Conservation (phyloP, 1,140 invertebrate genomes). For the Anadara kagoshimensis region DNA sequence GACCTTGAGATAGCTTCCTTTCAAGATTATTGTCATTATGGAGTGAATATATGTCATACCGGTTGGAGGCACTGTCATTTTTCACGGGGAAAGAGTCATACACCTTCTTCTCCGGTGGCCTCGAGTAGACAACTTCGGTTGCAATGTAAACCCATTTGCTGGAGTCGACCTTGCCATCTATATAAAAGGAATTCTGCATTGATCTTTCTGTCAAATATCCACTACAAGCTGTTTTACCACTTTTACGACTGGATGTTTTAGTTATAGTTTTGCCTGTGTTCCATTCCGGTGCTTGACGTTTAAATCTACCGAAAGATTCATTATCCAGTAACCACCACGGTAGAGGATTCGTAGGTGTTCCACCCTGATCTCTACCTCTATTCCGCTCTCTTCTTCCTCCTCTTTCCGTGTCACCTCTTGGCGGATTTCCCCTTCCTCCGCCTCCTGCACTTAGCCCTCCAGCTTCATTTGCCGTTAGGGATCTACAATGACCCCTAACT, state of each 20-base stretch:
- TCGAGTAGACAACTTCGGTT: conserved; percentile 49
- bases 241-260: no score
- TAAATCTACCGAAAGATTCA: no score
- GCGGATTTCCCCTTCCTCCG: no score
- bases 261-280: no score
- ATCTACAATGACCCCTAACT: no score
- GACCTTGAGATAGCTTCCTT: conserved; percentile 6
- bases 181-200: conserved; percentile 47
- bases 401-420: no score
- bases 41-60: conserved; percentile 46
- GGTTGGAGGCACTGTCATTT: conserved; percentile 29
- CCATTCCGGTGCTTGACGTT: background rate
- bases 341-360: no score
- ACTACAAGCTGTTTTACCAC: no score
- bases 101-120: conserved; percentile 43
- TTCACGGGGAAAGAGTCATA: conserved; percentile 48
- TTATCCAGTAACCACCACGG: background rate
- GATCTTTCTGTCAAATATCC: conserved; percentile 3
- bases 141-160: conserved; percentile 53
- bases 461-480: no score
- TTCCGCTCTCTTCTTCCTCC: no score
- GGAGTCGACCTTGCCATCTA: conserved; percentile 38
- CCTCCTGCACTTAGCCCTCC: no score
- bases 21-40: conserved; percentile 19
- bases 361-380: no score